Conservation (phyloP, 2,888 invertebrate genomes). For the Aspidapion aeneum region DNA sequence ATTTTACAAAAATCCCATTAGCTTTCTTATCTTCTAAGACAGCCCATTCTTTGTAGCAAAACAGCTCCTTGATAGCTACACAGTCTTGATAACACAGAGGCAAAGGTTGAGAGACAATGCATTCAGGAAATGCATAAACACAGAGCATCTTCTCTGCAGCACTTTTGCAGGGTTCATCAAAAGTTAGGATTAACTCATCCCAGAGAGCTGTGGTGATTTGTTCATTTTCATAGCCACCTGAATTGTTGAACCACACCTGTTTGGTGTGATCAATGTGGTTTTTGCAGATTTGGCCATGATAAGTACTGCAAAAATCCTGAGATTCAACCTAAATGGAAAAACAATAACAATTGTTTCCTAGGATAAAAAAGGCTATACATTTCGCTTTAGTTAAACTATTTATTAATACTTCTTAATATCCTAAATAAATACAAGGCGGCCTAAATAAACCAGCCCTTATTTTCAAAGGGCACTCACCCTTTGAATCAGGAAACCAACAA, state of each 20-base stretch:
- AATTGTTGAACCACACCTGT: conserved; percentile 58
- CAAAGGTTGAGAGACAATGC: conserved; percentile 62
- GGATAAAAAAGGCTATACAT: too few species aligned
- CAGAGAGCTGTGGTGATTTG: conserved; percentile 78
- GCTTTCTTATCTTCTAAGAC: conserved; percentile 84
- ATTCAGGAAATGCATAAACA: conserved; percentile 84
- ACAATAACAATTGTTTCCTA: neutral
- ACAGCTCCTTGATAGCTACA: conserved; percentile 82
- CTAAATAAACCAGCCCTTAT: neutral
- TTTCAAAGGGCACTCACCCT: neutral
- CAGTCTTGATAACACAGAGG: conserved; percentile 93
- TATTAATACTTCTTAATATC: too few species aligned
- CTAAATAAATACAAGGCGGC: too few species aligned
- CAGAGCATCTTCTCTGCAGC: conserved; percentile 90
- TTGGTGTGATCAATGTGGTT: conserved; percentile 51
- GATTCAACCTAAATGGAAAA: conserved; percentile 5
- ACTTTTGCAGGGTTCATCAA: conserved; percentile 79
- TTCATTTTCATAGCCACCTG: conserved; percentile 78
- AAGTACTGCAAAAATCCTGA: conserved; percentile 78
- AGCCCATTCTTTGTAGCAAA: conserved; percentile 93
- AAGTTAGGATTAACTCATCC: conserved; percentile 72
- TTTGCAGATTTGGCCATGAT: conserved; percentile 67
- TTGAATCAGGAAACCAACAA: neutral
- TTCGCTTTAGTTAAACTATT: too few species aligned
- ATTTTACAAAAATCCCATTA: conserved; percentile 72